Evolutionary conservation across 1,140 invertebrate species (phyloP).

Genomic region (Ceratina australensis): DNA sequence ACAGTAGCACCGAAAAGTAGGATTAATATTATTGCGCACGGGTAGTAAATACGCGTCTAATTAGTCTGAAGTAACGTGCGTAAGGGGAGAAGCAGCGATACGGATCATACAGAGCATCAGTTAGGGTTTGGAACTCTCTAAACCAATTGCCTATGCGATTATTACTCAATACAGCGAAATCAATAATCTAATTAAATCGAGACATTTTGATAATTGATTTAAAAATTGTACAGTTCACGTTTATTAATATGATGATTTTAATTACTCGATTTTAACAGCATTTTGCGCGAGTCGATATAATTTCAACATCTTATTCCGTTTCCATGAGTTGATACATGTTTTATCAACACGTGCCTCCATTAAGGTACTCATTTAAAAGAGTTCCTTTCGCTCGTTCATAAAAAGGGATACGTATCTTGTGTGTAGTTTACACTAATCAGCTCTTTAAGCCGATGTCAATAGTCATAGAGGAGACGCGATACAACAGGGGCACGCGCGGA

Average conservation of each 20-base stretch:
- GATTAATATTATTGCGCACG: slow-evolving; percentile 70
- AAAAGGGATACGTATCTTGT: neutral
- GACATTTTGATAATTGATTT: no score
- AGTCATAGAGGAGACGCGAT: slow-evolving; percentile 21
- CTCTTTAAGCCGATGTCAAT: slow-evolving; percentile 45
- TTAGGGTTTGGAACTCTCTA: slow-evolving; percentile 48
- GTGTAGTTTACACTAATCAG: slow-evolving; percentile 12
- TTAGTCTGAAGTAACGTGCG: slow-evolving; percentile 61
- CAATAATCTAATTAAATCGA: slow-evolving; percentile 9
- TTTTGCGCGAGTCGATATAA: neutral
- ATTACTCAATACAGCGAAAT: slow-evolving; percentile 50
- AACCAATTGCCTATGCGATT: slow-evolving; percentile 37
- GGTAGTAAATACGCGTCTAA: slow-evolving; percentile 66
- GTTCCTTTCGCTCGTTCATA: neutral
- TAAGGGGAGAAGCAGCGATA: slow-evolving; percentile 8
- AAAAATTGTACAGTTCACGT: no score
- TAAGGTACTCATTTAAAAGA: neutral
- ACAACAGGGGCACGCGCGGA: neutral
- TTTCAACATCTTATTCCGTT: neutral
- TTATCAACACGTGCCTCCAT: neutral
- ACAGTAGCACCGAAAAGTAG: slow-evolving; percentile 62
- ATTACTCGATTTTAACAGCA: no score
- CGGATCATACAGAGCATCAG: slow-evolving; percentile 2
- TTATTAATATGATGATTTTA: no score
- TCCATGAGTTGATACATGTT: neutral